Conservation (phyloP, 2,888 invertebrate species). For the Pseudolycoriella hygida region DNA sequence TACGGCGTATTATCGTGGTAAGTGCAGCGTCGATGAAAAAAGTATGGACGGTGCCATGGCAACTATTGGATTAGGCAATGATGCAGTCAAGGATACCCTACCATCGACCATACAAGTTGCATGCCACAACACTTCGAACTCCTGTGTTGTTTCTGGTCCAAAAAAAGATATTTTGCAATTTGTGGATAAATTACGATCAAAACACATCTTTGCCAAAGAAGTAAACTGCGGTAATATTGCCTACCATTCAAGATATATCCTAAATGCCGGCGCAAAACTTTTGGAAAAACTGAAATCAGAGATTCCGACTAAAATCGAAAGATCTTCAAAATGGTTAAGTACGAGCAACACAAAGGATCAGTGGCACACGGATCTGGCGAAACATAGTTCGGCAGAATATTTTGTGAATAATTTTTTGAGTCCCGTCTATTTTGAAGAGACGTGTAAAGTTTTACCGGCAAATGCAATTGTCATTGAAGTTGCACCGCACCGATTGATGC, state of each 20-base stretch:
- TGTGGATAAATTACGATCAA: slow-evolving; percentile 39
- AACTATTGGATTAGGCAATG: slow-evolving; percentile 47
- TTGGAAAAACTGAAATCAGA: background rate
- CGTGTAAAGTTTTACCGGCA: slow-evolving; percentile 55
- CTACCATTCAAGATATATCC: slow-evolving; percentile 65
- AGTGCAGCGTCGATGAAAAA: slow-evolving; percentile 39
- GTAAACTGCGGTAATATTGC: slow-evolving; percentile 68
- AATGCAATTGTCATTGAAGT: slow-evolving; percentile 76
- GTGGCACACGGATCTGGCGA: slow-evolving; percentile 45
- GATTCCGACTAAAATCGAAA: background rate
- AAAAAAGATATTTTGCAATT: slow-evolving; percentile 42
- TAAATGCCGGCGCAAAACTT: slow-evolving; percentile 41
- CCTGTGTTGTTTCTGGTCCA: slow-evolving; percentile 69
- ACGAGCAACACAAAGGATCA: slow-evolving; percentile 45
- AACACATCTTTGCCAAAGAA: slow-evolving; percentile 55
- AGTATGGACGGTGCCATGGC: slow-evolving; percentile 63
- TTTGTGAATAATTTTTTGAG: slow-evolving; percentile 60
- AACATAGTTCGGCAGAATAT: slow-evolving; percentile 59
- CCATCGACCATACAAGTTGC: slow-evolving; percentile 59
- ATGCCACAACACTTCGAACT: slow-evolving; percentile 65
- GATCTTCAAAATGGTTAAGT: slow-evolving; percentile 60
- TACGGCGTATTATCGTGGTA: slow-evolving; percentile 59
- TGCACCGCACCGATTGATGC: slow-evolving; percentile 77
- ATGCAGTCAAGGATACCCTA: slow-evolving; percentile 23
- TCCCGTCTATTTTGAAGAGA: slow-evolving; percentile 68